Evolutionary conservation across 2,113 vertebrate species (phyloP), one percentile per base, ranked within the genome.

Genomic region (Poeciliopsis turrubarensis): DNA sequence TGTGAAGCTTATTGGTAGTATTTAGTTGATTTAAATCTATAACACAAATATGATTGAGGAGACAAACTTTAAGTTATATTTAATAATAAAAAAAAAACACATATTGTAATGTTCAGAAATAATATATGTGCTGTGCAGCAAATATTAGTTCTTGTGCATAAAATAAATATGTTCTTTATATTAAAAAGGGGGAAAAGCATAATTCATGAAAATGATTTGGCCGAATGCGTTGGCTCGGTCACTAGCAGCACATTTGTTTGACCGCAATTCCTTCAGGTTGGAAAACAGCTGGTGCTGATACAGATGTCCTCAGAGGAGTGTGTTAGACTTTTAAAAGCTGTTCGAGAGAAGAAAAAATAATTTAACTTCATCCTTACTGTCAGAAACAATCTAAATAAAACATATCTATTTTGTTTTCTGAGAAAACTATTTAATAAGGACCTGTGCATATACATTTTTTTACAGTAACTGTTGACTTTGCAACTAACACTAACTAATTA

Each of bases 231-330:
- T 57, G 22, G 51, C 19, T 57, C 51, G 25, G 22, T n/a, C 22
- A 57, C 17, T 0, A 25, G 22, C 19, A 25, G 51, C 51, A 57
- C 51, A 25, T 57, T 57, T 57, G 8, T 57, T n/a, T 10, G 9
- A 57, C 19, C 9, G 17, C 8, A 10, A 54, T 79, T 76, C 70
- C 22, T 76, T 54, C 73, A 75, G 76, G 61, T 68, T 62, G 34
- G 65, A 31, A 19, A 70, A 65, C 30, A 69, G 76, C 85, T 87
- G 86, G 86, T 91, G 86, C 80, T 31, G 25, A 15, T n/a, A n/a
- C 6, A 22, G 15, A 66, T 74, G 44, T 47, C 15, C 5, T 47
- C 44, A 47, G 44, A 47, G 3, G 44, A 47, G 44, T n/a, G 25
- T 7, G 2, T 11, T 25, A n/a, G 51, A 57, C 25, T 57, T 57